Conservation (phyloP, 1,140 invertebrate genomes). For the Cheumatopsyche charites region DNA sequence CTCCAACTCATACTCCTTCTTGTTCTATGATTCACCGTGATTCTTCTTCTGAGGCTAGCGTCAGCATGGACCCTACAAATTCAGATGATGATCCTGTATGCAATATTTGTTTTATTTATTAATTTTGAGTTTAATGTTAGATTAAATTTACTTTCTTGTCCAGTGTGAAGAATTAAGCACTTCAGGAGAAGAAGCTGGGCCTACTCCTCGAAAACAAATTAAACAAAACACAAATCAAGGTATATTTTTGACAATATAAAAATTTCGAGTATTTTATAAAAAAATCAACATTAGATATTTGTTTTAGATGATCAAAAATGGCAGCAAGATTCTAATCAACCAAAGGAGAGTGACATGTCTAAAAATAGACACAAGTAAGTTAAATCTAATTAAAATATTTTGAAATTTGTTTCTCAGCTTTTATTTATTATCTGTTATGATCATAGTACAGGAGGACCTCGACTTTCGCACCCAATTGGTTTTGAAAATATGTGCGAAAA, state of each 20-base stretch:
- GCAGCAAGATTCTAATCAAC: slow-evolving; percentile 52
- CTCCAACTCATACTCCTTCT: slow-evolving; percentile 8
- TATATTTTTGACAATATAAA: slow-evolving; percentile 44
- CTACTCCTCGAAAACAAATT: slow-evolving; percentile 60
- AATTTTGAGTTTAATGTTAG: not conserved
- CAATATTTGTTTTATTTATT: not conserved
- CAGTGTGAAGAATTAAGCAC: slow-evolving; percentile 61
- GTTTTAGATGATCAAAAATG: slow-evolving; percentile 48
- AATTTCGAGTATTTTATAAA: no score
- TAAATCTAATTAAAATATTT: not conserved
- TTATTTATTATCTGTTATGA: not conserved
- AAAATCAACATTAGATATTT: not conserved
- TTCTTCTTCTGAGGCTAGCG: slow-evolving; percentile 72
- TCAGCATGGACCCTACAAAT: slow-evolving; percentile 79
- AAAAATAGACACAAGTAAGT: slow-evolving; percentile 59
- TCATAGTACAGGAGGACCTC: not conserved
- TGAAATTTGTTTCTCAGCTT: not conserved
- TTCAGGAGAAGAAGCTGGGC: slow-evolving; percentile 60
- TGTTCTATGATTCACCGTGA: slow-evolving; percentile 56
- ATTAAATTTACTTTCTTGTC: no score
- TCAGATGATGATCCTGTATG: slow-evolving; percentile 67
- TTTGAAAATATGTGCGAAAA: no score
- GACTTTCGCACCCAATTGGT: no score
- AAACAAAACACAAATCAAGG: slow-evolving; percentile 59
- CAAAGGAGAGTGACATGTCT: slow-evolving; percentile 10